These are phyloP conservation scores for Lochmaea crataegi DNA, from an alignment of 2,888 invertebrate genomes.

Conservation along the genomic window DNA sequence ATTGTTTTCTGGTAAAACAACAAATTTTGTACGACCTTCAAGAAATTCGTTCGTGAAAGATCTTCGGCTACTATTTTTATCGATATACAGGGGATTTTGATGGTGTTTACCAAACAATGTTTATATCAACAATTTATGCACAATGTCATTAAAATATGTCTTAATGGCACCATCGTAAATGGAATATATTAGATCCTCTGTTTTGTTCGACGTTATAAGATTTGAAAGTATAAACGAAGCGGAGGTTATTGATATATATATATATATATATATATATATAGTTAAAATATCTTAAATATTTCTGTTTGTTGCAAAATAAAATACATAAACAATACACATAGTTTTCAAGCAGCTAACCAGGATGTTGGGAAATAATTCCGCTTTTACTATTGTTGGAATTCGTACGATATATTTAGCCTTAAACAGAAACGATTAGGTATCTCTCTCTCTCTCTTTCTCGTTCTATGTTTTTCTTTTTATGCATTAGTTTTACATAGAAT, in stretches of 20 bases:
- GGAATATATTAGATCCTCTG: background rate
- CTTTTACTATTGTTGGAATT: conserved; percentile 14
- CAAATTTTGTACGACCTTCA: too few species aligned
- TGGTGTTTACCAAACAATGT: too few species aligned
- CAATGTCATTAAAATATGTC: too few species aligned
- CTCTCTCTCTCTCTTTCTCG: background rate
- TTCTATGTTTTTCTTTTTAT: background rate
- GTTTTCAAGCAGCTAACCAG: conserved; percentile 13
- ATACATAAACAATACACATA: conserved; percentile 15
- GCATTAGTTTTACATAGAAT: conserved; percentile 5
- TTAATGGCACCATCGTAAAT: background rate
- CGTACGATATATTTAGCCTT: conserved; percentile 14
- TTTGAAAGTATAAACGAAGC: background rate
- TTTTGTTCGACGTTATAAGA: background rate
- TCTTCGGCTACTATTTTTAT: too few species aligned
- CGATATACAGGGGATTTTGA: too few species aligned
- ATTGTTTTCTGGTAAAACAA: too few species aligned
- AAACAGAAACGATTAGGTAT: conserved; percentile 6
- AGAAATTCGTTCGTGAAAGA: too few species aligned
- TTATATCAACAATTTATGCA: too few species aligned
- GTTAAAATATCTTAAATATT: conserved; percentile 11
- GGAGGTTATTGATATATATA: conserved; percentile 9
- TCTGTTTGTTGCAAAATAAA: conserved; percentile 1
- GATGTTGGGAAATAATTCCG: conserved; percentile 18
- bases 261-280: too few species aligned